Base-by-base conservation (phyloP, 2,797 vertebrate genomes). In the Syngnathus rostellatus region DNA sequence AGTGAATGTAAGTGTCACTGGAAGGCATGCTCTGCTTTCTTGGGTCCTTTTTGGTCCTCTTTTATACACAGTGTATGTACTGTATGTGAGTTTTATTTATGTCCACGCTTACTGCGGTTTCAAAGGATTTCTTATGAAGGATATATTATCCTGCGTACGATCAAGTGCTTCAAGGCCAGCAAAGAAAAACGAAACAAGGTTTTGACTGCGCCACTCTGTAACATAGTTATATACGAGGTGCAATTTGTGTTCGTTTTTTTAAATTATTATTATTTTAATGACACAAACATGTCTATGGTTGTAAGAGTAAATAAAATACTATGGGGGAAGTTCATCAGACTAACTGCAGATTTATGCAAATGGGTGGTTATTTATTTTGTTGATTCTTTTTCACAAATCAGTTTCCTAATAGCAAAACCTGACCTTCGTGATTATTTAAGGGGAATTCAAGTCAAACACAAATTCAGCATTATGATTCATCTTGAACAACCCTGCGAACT, bases 1-100 rank as follows among this genome's bases (percentile, higher is more conserved):
- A 73, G 78, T 88, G 86, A 90, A 90, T 89, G 78, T 88, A 85
- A 90, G 89, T 89, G 83, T 89, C 86, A 90, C 87, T 89, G 88
- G 88, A 89, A 88, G 74, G 88, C 88, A 89, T 88, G 86, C 79
- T 87, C 59, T 79, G 82, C 82, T 88, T 84, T 89, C 78, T 85
- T 73, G 82, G 79, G 77, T 80, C 76, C 76, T 85, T 85, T 81
- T 77, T 80, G 79, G 83, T 81, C 64, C 71, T 83, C 76, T 88
- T 85, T 85, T 87, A 74, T 86, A 87, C 77, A 83, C 77, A 74
- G 71, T 86, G 83, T 87, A 85, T 84, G 82, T 88, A 86, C 81
- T 89, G 55, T 62, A 87, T 90, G 87, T 87, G 89, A 86, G 84
- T 87, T 45, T 63, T 77, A 74, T 77, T 83, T 77, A 69, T 75